Base-by-base conservation (phyloP, 2,797 vertebrate genomes). In the Phalloptychus januarius region DNA sequence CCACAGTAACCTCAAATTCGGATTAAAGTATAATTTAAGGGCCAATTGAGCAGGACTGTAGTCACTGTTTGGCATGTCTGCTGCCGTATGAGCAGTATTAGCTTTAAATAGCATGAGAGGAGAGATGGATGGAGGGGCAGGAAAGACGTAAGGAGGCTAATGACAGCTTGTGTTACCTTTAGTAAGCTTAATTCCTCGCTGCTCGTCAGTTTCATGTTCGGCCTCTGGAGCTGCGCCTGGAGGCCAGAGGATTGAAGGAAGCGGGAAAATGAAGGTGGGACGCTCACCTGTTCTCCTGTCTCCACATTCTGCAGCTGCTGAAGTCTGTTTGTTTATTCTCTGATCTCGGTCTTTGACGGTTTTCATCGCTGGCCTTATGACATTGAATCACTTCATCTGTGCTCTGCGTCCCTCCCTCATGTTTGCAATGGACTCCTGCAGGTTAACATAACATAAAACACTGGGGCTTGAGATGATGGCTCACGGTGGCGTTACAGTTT, bases 71-170 rank as follows among this genome's bases (percentile, higher is more conserved):
- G 87, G 85, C 86, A 84, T 58, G 74, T 45, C 85, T 72, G 76
- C 71, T 71, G 72, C 45, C 85, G 83, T 91, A 91, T 92, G 93
- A 91, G 85, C 88, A 92, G 93, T 71, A 4, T 87, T 88, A 81
- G 79, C 92, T 93, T 92, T 91, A 95, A 93, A 95, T 94, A 94
- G 93, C 87, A 54, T 48, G 56, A 71, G 71, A 83, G 80, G 78
- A 84, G 77, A 85, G 82, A 78, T 73, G 74, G 79, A 76, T 65
- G 52, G 71, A 83, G 82, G 76, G 72, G 77, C 58, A 25, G 85
- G 75, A 23, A 65, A 79, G 84, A 20, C n/a, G 56, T 2, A 44
- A 78, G 72, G 76, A 86, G 54, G 81, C 82, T 79, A 45, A 83
- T 5, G 48, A 58, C 63, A 79, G 83, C 91, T 89, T 90, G 88